Conservation (phyloP, 1,140 invertebrate species). For the Bathynomus jamesi region DNA sequence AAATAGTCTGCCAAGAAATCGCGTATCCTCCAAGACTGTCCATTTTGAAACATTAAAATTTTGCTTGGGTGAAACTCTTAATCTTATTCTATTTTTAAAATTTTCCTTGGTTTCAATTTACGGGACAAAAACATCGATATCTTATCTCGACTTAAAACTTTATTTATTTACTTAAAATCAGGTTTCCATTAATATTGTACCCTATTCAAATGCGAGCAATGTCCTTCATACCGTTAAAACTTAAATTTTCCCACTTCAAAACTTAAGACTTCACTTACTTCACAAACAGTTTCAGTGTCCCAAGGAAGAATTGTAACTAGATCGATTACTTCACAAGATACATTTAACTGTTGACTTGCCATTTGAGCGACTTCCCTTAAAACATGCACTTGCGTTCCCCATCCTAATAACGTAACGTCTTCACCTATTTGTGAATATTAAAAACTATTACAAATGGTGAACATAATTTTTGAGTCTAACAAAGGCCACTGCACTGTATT, state of each 20-base stretch:
- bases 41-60: no score
- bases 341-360: constrained; percentile 65
- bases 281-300: constrained; percentile 81
- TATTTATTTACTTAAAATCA: not conserved
- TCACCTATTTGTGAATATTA: no score
- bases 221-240: constrained; percentile 25
- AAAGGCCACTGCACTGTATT: no score
- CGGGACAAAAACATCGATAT: no score
- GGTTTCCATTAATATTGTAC: not conserved
- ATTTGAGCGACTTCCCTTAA: constrained; percentile 80
- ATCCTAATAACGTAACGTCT: constrained; percentile 85
- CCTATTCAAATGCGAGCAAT: not conserved
- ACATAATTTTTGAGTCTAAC: no score
- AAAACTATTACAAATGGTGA: no score
- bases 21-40: no score
- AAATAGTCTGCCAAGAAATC: no score
- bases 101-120: no score
- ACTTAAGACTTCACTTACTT: constrained; percentile 57
- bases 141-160: no score
- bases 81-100: no score
- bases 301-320: constrained; percentile 90
- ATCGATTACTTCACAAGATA: constrained; percentile 92
- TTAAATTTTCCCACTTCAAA: not conserved
- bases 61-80: no score
- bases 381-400: constrained; percentile 95